Conservation (phyloP, 1,140 invertebrate genomes). For the Brachionus koreanus region DNA sequence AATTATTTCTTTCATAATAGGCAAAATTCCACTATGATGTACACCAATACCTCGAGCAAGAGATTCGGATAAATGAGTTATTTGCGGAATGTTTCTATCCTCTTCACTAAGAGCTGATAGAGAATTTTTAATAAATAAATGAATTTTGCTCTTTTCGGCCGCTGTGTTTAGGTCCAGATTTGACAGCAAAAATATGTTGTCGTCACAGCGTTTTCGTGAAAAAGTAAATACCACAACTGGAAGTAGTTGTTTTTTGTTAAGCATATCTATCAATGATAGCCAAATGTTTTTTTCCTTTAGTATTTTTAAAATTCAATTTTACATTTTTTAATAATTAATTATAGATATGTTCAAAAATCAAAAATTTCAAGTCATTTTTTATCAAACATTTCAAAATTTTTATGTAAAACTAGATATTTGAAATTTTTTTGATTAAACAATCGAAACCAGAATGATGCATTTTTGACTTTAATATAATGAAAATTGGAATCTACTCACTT, state of each 20-base stretch:
- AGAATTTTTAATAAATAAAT: constrained; percentile 76
- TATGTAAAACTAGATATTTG: too few species aligned
- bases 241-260: constrained; percentile 74
- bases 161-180: constrained; percentile 75
- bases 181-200: constrained; percentile 68
- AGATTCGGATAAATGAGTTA: constrained; percentile 69
- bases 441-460: too few species aligned
- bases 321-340: too few species aligned
- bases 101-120: constrained; percentile 75
- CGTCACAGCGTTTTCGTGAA: constrained; percentile 80
- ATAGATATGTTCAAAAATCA: background rate
- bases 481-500: too few species aligned
- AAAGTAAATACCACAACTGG: constrained; percentile 91
- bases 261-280: constrained; percentile 67
- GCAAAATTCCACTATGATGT: constrained; percentile 94
- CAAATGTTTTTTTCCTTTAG: constrained; percentile 76
- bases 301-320: background rate
- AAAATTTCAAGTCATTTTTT: background rate
- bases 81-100: constrained; percentile 83
- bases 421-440: too few species aligned
- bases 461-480: too few species aligned
- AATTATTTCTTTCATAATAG: constrained; percentile 93
- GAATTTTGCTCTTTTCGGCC: constrained; percentile 76
- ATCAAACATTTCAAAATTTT: background rate
- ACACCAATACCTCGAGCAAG: constrained; percentile 85